Conservation (phyloP, 2,888 invertebrate genomes). For the Nineta flava region DNA sequence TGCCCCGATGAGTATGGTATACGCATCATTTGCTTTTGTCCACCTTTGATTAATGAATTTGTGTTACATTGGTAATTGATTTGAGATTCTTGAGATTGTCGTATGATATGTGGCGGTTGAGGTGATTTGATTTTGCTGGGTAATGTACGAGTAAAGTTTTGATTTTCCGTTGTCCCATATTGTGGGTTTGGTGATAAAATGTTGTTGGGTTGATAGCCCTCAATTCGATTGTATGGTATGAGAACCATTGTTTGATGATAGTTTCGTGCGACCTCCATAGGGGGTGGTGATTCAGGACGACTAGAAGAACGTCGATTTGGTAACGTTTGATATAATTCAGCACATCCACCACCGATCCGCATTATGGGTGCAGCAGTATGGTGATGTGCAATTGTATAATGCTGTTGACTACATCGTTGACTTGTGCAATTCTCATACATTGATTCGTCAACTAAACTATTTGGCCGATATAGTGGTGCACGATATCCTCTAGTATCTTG, state of each 20-base stretch:
- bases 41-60: conserved; percentile 10
- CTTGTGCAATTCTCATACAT: conserved; percentile 37
- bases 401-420: conserved; percentile 17
- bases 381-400: conserved; percentile 21
- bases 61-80: conserved; percentile 16
- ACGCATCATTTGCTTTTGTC: conserved; percentile 18
- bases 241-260: conserved; percentile 53
- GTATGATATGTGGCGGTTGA: conserved; percentile 23
- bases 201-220: conserved; percentile 19
- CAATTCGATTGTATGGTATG: conserved; percentile 44
- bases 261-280: conserved; percentile 36
- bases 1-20: conserved; percentile 17
- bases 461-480: conserved; percentile 20
- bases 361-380: conserved; percentile 19
- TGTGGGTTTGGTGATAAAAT: conserved; percentile 18
- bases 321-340: conserved; percentile 22
- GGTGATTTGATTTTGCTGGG: conserved; percentile 10
- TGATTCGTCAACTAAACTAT: conserved; percentile 26
- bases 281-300: conserved; percentile 54
- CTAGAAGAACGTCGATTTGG: conserved; percentile 26
- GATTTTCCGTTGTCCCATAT: conserved; percentile 16
- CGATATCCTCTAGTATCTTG: conserved; percentile 3
- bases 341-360: conserved; percentile 21
- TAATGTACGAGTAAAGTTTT: conserved; percentile 15
- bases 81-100: conserved; percentile 19